Evolutionary conservation across 2,888 invertebrate genomes (phyloP).

Genomic region (Lycocerus yunnanus): DNA sequence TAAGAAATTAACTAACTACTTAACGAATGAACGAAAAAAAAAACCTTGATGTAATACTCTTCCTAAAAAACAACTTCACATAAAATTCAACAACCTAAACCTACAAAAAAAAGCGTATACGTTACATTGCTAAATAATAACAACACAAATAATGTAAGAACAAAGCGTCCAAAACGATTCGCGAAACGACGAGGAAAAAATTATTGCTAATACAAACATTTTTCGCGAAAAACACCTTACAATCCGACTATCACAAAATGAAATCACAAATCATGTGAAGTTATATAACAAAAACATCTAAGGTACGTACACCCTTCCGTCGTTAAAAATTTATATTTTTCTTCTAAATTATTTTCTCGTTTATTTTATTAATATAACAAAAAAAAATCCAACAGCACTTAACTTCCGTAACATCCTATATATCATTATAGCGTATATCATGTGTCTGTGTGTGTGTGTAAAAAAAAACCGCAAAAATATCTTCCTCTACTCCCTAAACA

Average conservation of each 20-base stretch:
- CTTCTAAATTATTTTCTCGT: conserved; percentile 4
- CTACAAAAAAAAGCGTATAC: conserved; percentile 25
- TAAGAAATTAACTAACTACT: background rate
- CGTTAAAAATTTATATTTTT: background rate
- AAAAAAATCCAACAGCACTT: conserved; percentile 15
- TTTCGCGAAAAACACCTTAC: conserved; percentile 9
- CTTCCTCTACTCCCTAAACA: background rate
- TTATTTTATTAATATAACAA: conserved; percentile 9
- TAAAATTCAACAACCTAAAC: background rate
- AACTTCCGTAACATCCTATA: background rate
- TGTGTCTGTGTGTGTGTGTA: background rate
- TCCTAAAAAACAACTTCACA: background rate
- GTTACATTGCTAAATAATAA: conserved; percentile 23
- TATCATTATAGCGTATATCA: background rate
- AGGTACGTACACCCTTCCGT: conserved; percentile 8
- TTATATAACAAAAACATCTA: conserved; percentile 14
- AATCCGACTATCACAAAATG: conserved; percentile 30
- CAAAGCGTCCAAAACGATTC: background rate
- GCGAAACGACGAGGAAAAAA: background rate
- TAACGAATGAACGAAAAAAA: background rate
- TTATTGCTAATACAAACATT: background rate
- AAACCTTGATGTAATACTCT: background rate
- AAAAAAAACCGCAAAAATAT: background rate
- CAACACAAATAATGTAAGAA: background rate
- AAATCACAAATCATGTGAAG: conserved; percentile 30